Base-by-base conservation (phyloP, 2,113 vertebrate genomes). In the Alethe castanea region DNA sequence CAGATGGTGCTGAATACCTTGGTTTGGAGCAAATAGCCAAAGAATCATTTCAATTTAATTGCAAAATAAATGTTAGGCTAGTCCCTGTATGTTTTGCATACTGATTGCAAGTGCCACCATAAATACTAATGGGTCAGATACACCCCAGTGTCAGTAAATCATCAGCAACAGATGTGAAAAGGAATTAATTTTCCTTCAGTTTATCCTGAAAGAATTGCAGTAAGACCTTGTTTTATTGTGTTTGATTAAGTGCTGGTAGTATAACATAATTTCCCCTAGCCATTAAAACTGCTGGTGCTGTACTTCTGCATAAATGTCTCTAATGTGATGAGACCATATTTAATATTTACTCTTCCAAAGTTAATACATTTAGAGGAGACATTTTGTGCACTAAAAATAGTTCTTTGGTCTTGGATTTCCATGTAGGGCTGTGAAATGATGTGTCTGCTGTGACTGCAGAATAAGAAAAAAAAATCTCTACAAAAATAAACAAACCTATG, bases 371-470 rank as follows among this genome's bases (percentile, higher is more conserved):
- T 92, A 92, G 66, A 45, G 82, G 80, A 96, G 86, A 60, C 60
- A 62, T 92, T 90, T 53, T 64, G 16, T 20, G 54, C 35, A 53
- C 96, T 95, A 95, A 97, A 97, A 94, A 94, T 96, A 97, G 92
- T 47, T 74, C 67, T 59, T 78, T 72, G 81, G 73, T 38, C 86
- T 82, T 91, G 57, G 78, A 96, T 93, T 88, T 87, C 97, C 92
- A 95, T 96, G 78, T 95, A 97, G 95, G 96, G 95, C 73, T 93
- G 57, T 86, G 88, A 94, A 96, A 88, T 72, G 35, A 89, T 92
- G 81, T 47, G 76, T 81, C 88, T 94, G 89, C 94, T 57, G 60
- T 81, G 93, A 92, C 91, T 92, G 85, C 81, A 85, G 70, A 94
- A 81, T 69, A 73, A 65, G 61, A 74, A 86, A 40, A 70, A 70